Base-by-base conservation (phyloP, 2,797 vertebrate species). In the Tangara arthus region DNA sequence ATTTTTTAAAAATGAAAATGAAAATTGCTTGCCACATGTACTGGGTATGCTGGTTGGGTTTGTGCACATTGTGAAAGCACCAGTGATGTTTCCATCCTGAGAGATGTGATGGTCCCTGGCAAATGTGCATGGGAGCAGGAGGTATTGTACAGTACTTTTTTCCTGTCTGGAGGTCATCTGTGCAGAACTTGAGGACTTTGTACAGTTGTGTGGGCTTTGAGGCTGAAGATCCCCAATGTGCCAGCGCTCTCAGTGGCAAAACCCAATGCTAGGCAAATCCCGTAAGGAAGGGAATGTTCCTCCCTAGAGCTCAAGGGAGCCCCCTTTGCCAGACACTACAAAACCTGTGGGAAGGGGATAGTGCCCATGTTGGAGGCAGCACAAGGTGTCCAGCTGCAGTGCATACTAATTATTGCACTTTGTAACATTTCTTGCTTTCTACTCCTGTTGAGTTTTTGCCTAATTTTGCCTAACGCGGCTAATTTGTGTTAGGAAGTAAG, bases 311-410 rank as follows among this genome's bases (percentile, higher is more conserved):
- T 56, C 0, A 4, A 55, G 50, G 24, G 41, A 71, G 3, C 3
- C 2, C 12, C 17, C 9, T 24, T 1, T 9, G 16, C 11, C 44
- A 52, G 41, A 15, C 2, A 1, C 47, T 61, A 6, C 35, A 65
- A 64, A 82, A 69, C 22, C 5, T 18, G 0, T 5, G 19, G 34
- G 47, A 56, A 65, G 23, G 30, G 8, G 30, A 35, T 23, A 27
- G 18, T 53, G 18, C 57, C 42, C 39, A 1, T 1, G 2, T 44
- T 73, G 75, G 63, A 59, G 47, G 21, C 63, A 79, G 76, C 35
- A 23, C 15, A 41, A 8, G 7, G 24, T 52, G 10, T 75, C 55
- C 41, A 75, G 57, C 55, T 66, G 34, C 37, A n/a, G 26, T 4
- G 0, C 21, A 28, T 44, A 11, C 22, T 46, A 39, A 42, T 77